phyloP scores from a whole-genome alignment of 30 jellyfish, hydroid and myxozoan genomes.

The Rhopilema esculentum region DNA sequence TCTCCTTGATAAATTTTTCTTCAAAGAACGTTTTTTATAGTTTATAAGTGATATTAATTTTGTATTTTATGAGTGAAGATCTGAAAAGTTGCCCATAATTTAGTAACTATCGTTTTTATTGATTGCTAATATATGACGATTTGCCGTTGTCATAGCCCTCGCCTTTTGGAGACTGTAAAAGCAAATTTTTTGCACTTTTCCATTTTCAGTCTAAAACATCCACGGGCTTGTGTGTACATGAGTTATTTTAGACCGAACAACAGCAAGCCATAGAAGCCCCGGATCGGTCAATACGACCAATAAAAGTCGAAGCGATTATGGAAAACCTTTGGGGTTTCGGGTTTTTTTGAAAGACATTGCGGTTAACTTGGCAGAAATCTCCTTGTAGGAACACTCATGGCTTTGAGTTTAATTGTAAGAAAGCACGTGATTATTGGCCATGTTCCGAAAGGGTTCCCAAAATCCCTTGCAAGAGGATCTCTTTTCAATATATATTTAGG shows the following conservation, averaged over 20 bases:
- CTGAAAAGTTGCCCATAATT: no score
- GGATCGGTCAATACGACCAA: not conserved
- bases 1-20: no score
- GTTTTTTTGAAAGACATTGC: not conserved
- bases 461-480: not conserved
- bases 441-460: not conserved
- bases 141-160: no score
- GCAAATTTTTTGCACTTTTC: no score
- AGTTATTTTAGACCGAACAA: not conserved
- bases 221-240: not conserved
- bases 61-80: no score
- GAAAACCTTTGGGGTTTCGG: not conserved
- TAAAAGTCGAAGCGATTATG: not conserved
- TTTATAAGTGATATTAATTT: no score
- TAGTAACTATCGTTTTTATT: no score
- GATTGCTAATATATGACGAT: no score
- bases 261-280: not conserved
- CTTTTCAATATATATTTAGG: no score
- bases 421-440: not conserved
- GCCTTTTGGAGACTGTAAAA: no score
- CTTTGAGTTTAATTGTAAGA: not conserved
- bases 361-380: not conserved
- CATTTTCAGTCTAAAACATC: no score
- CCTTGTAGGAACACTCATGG: not conserved
- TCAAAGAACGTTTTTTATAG: no score